Evolutionary conservation across 1,140 invertebrate species (phyloP).

Genomic region (Nasonia vitripennis): DNA sequence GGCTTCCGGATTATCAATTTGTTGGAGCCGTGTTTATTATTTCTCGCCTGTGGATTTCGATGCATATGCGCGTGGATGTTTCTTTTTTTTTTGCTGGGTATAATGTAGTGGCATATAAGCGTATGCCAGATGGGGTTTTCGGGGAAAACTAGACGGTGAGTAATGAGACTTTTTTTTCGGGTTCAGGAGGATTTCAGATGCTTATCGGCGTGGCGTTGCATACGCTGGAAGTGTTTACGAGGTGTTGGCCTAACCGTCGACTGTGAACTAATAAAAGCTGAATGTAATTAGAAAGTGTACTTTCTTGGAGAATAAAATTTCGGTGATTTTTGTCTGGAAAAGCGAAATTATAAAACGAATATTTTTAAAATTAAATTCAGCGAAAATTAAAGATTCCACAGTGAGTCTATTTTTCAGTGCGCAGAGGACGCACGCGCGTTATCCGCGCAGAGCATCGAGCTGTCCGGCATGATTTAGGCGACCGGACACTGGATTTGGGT

Average conservation of each 20-base stretch:
- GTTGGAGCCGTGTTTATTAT: slow-evolving; percentile 72
- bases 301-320: too few species aligned
- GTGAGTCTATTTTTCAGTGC: slow-evolving; percentile 43
- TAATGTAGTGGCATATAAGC: too few species aligned
- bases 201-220: background rate
- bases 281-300: too few species aligned
- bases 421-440: slow-evolving; percentile 14
- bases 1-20: slow-evolving; percentile 74
- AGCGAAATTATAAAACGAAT: too few species aligned
- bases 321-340: too few species aligned
- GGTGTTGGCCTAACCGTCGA: too few species aligned
- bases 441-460: slow-evolving; percentile 46
- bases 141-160: slow-evolving; percentile 18
- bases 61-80: slow-evolving; percentile 18
- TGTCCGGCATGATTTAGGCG: slow-evolving; percentile 49
- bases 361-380: background rate
- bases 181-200: background rate
- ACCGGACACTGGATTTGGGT: slow-evolving; percentile 52
- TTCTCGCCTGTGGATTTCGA: slow-evolving; percentile 51
- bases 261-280: too few species aligned
- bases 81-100: background rate
- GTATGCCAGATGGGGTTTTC: slow-evolving; percentile 33
- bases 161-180: slow-evolving; percentile 15
- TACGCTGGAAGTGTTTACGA: too few species aligned
- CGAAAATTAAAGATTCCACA: slow-evolving; percentile 17